These are phyloP conservation scores for Mycalesis mineus DNA, from an alignment of 2,888 invertebrate species.

Conservation along the genomic window DNA sequence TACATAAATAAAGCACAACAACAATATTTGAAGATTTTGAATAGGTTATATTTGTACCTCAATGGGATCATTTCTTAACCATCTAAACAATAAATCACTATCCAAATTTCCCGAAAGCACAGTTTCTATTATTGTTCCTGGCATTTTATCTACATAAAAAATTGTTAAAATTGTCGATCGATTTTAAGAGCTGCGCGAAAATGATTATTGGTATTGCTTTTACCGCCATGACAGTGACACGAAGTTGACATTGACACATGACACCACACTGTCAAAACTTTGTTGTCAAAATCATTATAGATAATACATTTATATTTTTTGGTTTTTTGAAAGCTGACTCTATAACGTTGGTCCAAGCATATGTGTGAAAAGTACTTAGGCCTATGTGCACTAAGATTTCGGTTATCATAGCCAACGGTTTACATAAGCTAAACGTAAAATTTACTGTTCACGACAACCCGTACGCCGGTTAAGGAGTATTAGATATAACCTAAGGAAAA, in stretches of 20 bases:
- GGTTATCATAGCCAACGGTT: no score
- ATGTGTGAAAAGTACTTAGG: no score
- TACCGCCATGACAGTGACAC: conserved; percentile 27
- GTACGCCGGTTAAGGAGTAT: no score
- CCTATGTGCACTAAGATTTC: no score
- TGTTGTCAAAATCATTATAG: no score
- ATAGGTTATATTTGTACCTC: conserved; percentile 68
- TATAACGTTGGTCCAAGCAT: no score
- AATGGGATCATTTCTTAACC: conserved; percentile 61
- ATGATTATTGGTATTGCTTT: conserved; percentile 10
- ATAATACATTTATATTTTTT: no score
- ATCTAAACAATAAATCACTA: conserved; percentile 54
- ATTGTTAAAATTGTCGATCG: conserved; percentile 40
- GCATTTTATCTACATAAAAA: conserved; percentile 50
- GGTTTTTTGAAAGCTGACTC: no score
- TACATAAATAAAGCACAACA: conserved; percentile 22
- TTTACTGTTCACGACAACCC: no score
- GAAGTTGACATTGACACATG: neutral
- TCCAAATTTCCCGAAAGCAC: conserved; percentile 64
- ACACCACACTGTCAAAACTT: no score
- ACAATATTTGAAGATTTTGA: conserved; percentile 31
- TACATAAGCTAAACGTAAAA: no score
- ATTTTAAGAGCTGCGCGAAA: conserved; percentile 34
- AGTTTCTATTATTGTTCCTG: conserved; percentile 69
- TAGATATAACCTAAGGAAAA: no score